Base-by-base conservation (phyloP, 2,888 invertebrate genomes). In the Azorinus chamasolen region DNA sequence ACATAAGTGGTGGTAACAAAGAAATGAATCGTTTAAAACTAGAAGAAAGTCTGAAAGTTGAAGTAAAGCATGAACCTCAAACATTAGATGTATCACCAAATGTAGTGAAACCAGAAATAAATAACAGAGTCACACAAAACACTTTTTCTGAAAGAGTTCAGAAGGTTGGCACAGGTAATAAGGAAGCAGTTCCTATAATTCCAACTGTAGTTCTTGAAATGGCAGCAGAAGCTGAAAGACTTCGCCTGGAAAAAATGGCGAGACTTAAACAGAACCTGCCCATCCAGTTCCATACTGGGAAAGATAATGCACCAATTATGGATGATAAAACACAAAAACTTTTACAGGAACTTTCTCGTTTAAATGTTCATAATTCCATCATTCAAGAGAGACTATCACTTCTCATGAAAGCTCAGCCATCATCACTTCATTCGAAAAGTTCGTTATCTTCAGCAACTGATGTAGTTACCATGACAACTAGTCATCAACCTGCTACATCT, bases 131-230 rank as follows among this genome's bases (percentile, higher is more conserved):
- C 10, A 10, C 32, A 32, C 32, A 32, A 32, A 6, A 32, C 32
- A 6, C 10, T 32, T 10, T 10, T 10, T 6, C 32, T 32, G 32
- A 32, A 32, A 32, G 4, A 32, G 32, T 6, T 6, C 4, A 32
- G 32, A 32, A 32, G 32, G 5, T 32, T 6, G 32, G 5, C 4
- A 10, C 32, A 32, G 10, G 32, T 32, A 10, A 6, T 6, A 32
- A 10, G 4, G 32, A 32, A 32, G 32, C 10, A 10, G 24, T 59
- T 32, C 59, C 59, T 46, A 45, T 46, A 20, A 80, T 80, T 41
- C 79, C 79, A 14, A 73, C 76, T 6, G 76, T 76, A 6, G 79
- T 76, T 5, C 50, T 69, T 32, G 79, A 80, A 57, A 48, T 76
- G 25, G 46, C 73, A 6, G 69, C 55, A 22, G 65, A 72, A 22